phyloP scores from a whole-genome alignment of 1,140 invertebrate genomes.

The Bombus soroeensis region DNA sequence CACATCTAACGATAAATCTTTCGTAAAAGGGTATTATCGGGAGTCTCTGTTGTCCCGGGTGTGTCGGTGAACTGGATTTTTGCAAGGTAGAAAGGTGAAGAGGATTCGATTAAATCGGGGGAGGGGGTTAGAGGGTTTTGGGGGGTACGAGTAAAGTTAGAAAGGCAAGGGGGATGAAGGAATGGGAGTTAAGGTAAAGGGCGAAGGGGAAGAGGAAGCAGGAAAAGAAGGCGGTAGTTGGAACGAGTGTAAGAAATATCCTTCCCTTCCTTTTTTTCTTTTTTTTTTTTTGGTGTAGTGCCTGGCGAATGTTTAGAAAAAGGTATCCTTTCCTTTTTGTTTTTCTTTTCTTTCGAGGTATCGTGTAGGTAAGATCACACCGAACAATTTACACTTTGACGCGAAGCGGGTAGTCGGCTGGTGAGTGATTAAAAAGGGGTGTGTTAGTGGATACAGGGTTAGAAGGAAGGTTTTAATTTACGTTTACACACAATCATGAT shows the following conservation, averaged over 20 bases:
- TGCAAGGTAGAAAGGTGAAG: conserved; percentile 15
- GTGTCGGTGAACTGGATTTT: conserved; percentile 54
- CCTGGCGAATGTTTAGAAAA: conserved; percentile 77
- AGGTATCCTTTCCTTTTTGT: conserved; percentile 18
- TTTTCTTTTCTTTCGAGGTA: conserved; percentile 52
- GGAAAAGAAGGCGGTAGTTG: conserved; percentile 70
- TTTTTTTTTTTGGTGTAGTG: conserved; percentile 49
- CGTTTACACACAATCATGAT: conserved; percentile 81
- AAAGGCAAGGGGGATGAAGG: background rate
- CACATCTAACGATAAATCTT: conserved; percentile 83
- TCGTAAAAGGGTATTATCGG: conserved; percentile 50
- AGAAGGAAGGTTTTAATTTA: conserved; percentile 73
- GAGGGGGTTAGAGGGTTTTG: background rate
- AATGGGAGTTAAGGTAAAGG: background rate
- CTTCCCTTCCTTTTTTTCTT: conserved; percentile 36
- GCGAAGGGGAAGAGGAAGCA: background rate
- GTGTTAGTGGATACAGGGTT: conserved; percentile 51
- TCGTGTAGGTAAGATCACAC: conserved; percentile 70
- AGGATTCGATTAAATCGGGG: conserved; percentile 18
- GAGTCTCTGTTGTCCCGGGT: conserved; percentile 44
- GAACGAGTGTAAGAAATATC: conserved; percentile 61
- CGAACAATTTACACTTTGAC: conserved; percentile 63
- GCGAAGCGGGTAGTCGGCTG: conserved; percentile 30
- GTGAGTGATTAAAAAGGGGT: conserved; percentile 54
- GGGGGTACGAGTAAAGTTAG: background rate